phyloP scores from a whole-genome alignment of 2,797 vertebrate genomes.

The Hozukius guyotensis region DNA sequence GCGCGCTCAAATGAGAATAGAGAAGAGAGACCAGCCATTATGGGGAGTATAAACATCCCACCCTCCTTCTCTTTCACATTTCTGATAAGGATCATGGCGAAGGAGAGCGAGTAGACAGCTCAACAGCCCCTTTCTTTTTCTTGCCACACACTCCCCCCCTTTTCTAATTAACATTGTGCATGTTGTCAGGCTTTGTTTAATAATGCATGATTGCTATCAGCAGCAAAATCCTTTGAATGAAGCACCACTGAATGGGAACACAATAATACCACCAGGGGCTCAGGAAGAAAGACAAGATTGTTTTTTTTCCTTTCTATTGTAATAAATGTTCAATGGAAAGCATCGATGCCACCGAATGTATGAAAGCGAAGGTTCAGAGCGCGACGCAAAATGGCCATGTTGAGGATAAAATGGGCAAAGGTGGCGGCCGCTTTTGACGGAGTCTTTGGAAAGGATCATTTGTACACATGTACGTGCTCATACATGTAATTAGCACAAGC shows the following conservation, averaged over 20 bases:
- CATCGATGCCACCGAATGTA: slow-evolving; percentile 42
- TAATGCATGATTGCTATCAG: slow-evolving; percentile 85
- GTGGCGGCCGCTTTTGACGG: slow-evolving; percentile 6
- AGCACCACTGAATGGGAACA: slow-evolving; percentile 78
- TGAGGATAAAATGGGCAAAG: slow-evolving; percentile 38
- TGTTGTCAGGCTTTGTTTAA: slow-evolving; percentile 86
- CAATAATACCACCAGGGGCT: slow-evolving; percentile 78
- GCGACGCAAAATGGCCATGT: slow-evolving; percentile 18
- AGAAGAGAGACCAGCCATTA: slow-evolving; percentile 62
- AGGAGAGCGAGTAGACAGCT: slow-evolving; percentile 72
- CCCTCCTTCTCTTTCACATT: slow-evolving; percentile 68
- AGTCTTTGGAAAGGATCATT: slow-evolving; percentile 1
- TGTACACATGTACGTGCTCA: not conserved
- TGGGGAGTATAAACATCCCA: slow-evolving; percentile 72
- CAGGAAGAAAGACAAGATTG: slow-evolving; percentile 71
- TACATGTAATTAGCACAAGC: not conserved
- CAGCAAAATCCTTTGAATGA: slow-evolving; percentile 80
- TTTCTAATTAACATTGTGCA: slow-evolving; percentile 83
- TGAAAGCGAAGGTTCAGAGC: slow-evolving; percentile 36
- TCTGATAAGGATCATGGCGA: slow-evolving; percentile 75
- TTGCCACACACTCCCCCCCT: slow-evolving; percentile 43
- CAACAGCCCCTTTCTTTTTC: slow-evolving; percentile 66
- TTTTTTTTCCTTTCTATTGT: slow-evolving; percentile 52
- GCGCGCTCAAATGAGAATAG: slow-evolving; percentile 53
- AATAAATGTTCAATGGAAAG: slow-evolving; percentile 69